A percentile compares a stretch with the other conserved stretches of the same genome.
phyloP scores from a whole-genome alignment of 2,888 invertebrate genomes.

The Calliopum simillimum region DNA sequence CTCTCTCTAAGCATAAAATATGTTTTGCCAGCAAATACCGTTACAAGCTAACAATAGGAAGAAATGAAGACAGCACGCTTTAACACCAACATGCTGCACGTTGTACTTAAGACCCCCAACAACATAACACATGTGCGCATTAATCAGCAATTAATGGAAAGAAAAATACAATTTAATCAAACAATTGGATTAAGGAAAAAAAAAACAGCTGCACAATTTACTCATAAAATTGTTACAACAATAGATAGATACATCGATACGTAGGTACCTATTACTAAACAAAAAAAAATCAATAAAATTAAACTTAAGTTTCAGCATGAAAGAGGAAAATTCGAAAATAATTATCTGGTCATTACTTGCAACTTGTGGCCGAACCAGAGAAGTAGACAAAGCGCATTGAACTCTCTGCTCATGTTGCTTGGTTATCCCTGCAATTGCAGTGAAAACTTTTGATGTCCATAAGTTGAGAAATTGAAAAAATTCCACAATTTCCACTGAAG shows the following conservation, averaged over 20 bases:
- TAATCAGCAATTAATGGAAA: not conserved
- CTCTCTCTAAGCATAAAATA: not conserved
- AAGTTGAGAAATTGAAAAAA: too few relatives aligned
- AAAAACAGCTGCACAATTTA: not conserved
- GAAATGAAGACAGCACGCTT: too few relatives aligned
- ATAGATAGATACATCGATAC: too few relatives aligned
- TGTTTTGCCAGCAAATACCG: too few relatives aligned
- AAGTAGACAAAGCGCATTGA: not conserved
- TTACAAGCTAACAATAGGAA: too few relatives aligned
- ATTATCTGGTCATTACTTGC: constrained; percentile 15
- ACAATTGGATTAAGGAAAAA: constrained; percentile 10
- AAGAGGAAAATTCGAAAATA: constrained; percentile 20
- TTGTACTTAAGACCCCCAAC: too few relatives aligned
- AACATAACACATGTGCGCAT: not conserved
- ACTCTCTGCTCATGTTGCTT: too few relatives aligned
- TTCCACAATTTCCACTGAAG: not conserved
- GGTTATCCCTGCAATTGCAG: too few relatives aligned
- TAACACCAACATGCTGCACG: too few relatives aligned
- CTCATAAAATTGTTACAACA: not conserved
- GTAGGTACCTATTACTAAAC: too few relatives aligned
- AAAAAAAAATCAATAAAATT: too few relatives aligned
- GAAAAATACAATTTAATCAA: constrained; percentile 12
- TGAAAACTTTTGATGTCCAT: too few relatives aligned
- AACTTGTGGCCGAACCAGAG: constrained; percentile 4
- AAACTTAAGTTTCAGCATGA: not conserved